Percentiles rank a stretch among this genome's conserved stretches.
These are phyloP conservation scores for Drosophila saltans DNA, from an alignment of 1,140 invertebrate genomes.

Conservation along the genomic window DNA sequence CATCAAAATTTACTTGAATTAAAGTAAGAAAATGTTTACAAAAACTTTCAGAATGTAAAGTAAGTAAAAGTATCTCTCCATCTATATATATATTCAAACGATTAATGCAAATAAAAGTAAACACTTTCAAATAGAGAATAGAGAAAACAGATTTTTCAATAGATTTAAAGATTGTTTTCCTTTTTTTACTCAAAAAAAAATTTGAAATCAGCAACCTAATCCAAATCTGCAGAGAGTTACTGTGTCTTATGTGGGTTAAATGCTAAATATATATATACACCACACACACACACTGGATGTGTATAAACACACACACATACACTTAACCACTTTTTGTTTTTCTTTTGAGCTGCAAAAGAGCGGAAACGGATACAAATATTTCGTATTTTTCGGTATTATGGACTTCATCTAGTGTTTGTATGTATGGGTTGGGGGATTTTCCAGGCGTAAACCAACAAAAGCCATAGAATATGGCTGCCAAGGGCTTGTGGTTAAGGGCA, in stretches of 20 bases:
- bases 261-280: background rate
- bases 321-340: constrained; percentile 20
- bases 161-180: too few relatives aligned
- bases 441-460: constrained; percentile 47
- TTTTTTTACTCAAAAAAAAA: background rate
- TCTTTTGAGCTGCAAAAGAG: constrained; percentile 20
- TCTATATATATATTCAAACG: too few relatives aligned
- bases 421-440: constrained; percentile 37
- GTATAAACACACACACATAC: constrained; percentile 10
- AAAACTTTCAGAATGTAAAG: too few relatives aligned
- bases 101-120: too few relatives aligned
- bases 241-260: constrained; percentile 6
- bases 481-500: background rate
- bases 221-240: background rate
- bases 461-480: constrained; percentile 18
- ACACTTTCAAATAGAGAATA: too few relatives aligned
- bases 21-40: too few relatives aligned
- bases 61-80: too few relatives aligned
- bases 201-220: background rate
- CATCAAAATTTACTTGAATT: too few relatives aligned
- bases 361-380: constrained; percentile 60
- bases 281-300: constrained; percentile 6
- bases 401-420: constrained; percentile 43
- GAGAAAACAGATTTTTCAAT: too few relatives aligned
- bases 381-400: constrained; percentile 55